Evolutionary conservation across 2,888 invertebrate species (phyloP), one percentile per base, ranked within the genome.

Genomic region (Philereme transversata): DNA sequence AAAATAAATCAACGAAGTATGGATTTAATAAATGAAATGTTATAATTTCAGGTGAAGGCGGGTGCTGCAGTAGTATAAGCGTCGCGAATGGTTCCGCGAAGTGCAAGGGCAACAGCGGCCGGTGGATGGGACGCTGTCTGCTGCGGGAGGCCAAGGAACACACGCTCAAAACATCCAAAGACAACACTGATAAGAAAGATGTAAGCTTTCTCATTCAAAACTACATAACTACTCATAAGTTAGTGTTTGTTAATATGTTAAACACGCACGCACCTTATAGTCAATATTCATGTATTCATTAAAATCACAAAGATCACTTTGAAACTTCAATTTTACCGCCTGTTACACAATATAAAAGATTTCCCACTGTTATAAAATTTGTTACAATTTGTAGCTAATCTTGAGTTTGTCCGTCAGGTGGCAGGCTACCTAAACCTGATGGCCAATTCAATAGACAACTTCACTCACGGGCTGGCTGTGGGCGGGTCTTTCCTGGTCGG

Each of bases 361-460:
- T n/a, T n/a, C n/a, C n/a, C n/a, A n/a, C n/a, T n/a, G n/a, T n/a
- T n/a, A n/a, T n/a, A 22, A 22, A 22, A 22, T 22, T 1, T 22
- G 22, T 22, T 22, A 22, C 22, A 22, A 22, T 22, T 22, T 22
- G 22, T 22, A 22, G 22, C 22, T 22, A 22, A 22, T 22, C 22
- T 22, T 22, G 22, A 22, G 22, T 22, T 22, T 22, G 1, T 22
- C 22, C 22, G 22, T 0, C 86, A 95, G 94, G 95, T 97, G 63
- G 95, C 97, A 1, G 99, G 99, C 0, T 99, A 99, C 87, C 92
- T 99, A 71, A 99, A 99, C 90, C 93, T 99, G 71, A 93, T 98
- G 92, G 99, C 99, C 4, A 99, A 99, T 87, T 96, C 97, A 7
- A 97, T 99, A 69, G 99, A 99, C 88, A 99, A 99, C 92, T 99